These are phyloP conservation scores for Oryzias dopingdopingensis DNA, from an alignment of 2,797 vertebrate genomes.

Conservation along the genomic window DNA sequence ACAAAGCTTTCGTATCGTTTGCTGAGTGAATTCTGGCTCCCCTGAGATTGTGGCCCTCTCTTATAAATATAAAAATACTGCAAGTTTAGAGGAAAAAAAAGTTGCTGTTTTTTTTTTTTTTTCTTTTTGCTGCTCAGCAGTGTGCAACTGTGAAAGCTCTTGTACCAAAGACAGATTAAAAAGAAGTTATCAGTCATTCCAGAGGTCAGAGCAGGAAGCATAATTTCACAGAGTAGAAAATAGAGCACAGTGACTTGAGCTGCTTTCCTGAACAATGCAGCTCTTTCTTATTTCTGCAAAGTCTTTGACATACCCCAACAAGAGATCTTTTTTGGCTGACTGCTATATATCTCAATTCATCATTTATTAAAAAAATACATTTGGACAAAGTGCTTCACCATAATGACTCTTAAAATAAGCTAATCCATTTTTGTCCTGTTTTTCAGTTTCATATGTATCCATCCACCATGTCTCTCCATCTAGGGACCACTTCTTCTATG, in stretches of 20 bases:
- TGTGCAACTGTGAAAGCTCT: conserved; percentile 40
- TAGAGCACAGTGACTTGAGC: conserved; percentile 43
- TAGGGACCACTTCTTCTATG: not conserved
- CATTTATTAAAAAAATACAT: conserved; percentile 28
- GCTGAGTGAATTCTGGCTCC: conserved; percentile 57
- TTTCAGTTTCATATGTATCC: not conserved
- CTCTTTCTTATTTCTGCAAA: conserved; percentile 47
- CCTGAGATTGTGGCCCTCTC: conserved; percentile 52
- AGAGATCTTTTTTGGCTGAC: conserved; percentile 21
- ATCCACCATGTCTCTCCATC: not conserved
- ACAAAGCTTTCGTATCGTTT: conserved; percentile 60
- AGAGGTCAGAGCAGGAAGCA: conserved; percentile 18
- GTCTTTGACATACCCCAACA: conserved; percentile 22
- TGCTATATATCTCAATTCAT: conserved; percentile 13
- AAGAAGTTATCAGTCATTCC: conserved; percentile 48
- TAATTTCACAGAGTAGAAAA: conserved; percentile 52
- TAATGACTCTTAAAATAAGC: conserved; percentile 5
- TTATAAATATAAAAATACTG: conserved; percentile 51
- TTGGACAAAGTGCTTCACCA: conserved; percentile 28
- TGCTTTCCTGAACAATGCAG: conserved; percentile 33
- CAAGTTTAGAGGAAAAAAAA: conserved; percentile 48
- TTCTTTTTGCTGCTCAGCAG: conserved; percentile 59
- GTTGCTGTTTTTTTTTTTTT: conserved; percentile 57
- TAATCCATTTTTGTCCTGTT: not conserved
- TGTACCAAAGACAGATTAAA: conserved; percentile 48